Conservation (phyloP, 2,888 invertebrate species). For the Hipparchia sbordonii region DNA sequence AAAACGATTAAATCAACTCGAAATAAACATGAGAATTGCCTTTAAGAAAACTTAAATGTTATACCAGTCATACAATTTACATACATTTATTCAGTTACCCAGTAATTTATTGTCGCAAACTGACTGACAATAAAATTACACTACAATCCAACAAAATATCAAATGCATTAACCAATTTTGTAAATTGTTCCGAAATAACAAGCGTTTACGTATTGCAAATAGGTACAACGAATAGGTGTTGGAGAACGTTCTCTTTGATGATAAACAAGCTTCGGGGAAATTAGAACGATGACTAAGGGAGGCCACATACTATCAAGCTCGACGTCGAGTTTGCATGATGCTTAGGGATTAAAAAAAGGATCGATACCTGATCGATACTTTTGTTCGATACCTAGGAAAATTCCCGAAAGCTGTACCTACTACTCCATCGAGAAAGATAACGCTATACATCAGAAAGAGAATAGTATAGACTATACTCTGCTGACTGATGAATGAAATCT, state of each 20-base stretch:
- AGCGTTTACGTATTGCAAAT: conserved; percentile 25
- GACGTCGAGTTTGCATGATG: no score
- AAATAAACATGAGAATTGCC: neutral
- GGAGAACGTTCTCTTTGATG: conserved; percentile 16
- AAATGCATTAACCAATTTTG: conserved; percentile 31
- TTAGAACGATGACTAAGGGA: neutral
- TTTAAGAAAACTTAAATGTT: conserved; percentile 12
- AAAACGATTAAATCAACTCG: neutral
- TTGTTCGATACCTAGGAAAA: no score
- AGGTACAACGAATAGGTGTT: conserved; percentile 11
- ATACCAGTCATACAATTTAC: conserved; percentile 10
- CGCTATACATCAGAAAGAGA: no score
- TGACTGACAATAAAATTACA: conserved; percentile 36
- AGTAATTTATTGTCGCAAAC: conserved; percentile 23
- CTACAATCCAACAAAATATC: conserved; percentile 29
- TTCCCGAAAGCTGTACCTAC: no score
- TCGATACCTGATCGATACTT: no score
- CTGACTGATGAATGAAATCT: no score
- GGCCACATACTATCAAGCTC: no score
- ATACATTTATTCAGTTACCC: conserved; percentile 14
- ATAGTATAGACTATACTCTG: no score
- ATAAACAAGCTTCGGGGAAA: conserved; percentile 1
- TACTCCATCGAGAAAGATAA: no score
- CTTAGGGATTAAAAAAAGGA: no score
- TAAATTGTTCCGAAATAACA: conserved; percentile 30